These are phyloP conservation scores for Trissolcus brochymenae DNA, from an alignment of 2,888 invertebrate genomes.

Conservation along the genomic window DNA sequence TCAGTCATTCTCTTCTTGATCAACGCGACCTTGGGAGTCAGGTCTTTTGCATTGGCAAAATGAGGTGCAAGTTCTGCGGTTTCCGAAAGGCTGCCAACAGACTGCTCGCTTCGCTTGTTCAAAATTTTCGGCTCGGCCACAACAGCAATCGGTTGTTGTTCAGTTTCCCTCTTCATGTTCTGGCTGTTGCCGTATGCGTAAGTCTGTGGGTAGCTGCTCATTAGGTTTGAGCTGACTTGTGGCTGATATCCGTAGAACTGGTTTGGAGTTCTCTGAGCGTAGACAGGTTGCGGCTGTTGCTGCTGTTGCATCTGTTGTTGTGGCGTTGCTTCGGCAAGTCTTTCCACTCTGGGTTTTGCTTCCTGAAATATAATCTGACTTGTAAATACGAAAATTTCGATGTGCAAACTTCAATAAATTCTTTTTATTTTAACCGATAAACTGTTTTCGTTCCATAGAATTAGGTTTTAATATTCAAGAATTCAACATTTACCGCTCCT, in stretches of 20 bases:
- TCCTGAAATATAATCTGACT: conserved; percentile 4
- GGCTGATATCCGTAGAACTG: neutral
- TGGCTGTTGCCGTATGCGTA: neutral
- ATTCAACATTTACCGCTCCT: neutral
- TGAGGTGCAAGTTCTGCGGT: neutral
- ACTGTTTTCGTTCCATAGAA: neutral
- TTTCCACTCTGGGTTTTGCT: conserved; percentile 9
- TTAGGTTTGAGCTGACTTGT: neutral
- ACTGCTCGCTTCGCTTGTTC: conserved; percentile 7
- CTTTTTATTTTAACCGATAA: no score
- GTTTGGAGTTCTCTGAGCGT: neutral
- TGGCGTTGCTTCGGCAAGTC: neutral
- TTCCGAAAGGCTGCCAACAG: neutral
- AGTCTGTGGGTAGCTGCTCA: neutral
- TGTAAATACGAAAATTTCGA: no score
- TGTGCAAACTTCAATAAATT: no score
- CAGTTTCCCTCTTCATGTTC: conserved; percentile 19
- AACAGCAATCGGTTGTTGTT: neutral
- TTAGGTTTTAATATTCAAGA: neutral
- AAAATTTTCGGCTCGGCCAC: conserved; percentile 6
- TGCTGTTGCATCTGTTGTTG: neutral
- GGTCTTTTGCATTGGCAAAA: neutral
- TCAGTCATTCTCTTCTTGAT: conserved; percentile 20
- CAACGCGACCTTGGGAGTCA: neutral
- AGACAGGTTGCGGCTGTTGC: neutral